Conservation (phyloP, 2,888 invertebrate species). For the Pardosa pseudoannulata region DNA sequence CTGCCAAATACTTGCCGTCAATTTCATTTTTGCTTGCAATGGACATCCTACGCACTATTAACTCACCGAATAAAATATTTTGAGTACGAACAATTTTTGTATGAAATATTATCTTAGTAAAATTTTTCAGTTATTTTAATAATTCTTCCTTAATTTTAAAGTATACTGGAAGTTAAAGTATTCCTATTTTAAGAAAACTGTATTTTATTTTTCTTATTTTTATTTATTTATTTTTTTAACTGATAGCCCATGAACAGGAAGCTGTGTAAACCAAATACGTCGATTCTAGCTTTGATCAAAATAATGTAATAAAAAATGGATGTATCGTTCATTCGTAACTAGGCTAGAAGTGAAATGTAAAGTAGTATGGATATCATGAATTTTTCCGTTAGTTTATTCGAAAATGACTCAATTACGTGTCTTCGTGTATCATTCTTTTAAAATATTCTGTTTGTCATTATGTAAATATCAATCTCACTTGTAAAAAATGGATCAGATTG, state of each 20-base stretch:
- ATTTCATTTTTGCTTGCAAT: too few species aligned
- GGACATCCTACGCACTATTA: too few species aligned
- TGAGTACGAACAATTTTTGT: too few species aligned
- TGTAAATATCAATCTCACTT: conserved; percentile 41
- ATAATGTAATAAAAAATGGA: conserved; percentile 19
- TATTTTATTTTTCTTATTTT: too few species aligned
- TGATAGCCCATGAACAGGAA: neutral
- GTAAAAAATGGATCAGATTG: conserved; percentile 61
- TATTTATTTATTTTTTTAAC: too few species aligned
- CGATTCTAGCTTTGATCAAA: neutral
- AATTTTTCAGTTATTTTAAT: too few species aligned
- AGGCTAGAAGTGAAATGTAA: neutral
- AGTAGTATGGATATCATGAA: neutral
- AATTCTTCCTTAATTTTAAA: too few species aligned
- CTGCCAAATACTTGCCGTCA: too few species aligned
- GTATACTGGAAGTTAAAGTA: too few species aligned
- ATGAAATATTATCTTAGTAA: too few species aligned
- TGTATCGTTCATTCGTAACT: neutral
- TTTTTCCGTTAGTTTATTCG: neutral
- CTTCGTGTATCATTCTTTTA: neutral
- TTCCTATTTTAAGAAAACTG: too few species aligned
- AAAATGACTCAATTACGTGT: neutral
- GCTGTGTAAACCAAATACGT: conserved; percentile 13
- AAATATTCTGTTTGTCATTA: conserved; percentile 35
- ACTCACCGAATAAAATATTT: too few species aligned